Evolutionary conservation across 2,797 vertebrate species (phyloP).

Genomic region (Coilia nasus): DNA sequence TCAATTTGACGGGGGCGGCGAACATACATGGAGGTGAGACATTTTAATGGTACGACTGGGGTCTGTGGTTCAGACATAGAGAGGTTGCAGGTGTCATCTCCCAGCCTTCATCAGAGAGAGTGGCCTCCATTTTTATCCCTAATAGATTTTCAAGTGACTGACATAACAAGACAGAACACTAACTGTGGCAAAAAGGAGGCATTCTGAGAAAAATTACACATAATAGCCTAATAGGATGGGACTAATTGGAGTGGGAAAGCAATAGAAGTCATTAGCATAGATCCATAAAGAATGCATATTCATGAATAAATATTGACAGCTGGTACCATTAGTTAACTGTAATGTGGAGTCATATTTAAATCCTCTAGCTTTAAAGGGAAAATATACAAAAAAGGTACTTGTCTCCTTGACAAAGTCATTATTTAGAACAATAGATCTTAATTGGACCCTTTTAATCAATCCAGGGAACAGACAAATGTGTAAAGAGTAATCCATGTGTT

Average conservation of each 20-base stretch:
- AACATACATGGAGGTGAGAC: constrained; percentile 75
- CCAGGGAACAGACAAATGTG: neutral
- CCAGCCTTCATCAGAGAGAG: constrained; percentile 81
- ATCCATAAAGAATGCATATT: constrained; percentile 60
- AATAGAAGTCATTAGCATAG: constrained; percentile 51
- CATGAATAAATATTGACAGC: constrained; percentile 53
- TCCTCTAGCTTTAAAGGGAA: constrained; percentile 10
- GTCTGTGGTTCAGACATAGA: constrained; percentile 78
- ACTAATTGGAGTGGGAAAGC: constrained; percentile 55
- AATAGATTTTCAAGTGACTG: constrained; percentile 51
- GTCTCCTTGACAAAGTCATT: constrained; percentile 16
- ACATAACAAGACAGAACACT: constrained; percentile 21
- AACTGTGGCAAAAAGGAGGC: neutral
- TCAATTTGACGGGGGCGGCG: constrained; percentile 71
- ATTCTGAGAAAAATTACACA: constrained; percentile 26
- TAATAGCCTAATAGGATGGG: constrained; percentile 51
- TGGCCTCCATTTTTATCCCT: constrained; percentile 68
- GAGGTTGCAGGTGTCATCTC: constrained; percentile 83
- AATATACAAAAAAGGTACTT: neutral
- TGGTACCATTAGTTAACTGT: constrained; percentile 24
- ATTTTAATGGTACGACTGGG: constrained; percentile 84
- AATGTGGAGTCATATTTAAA: neutral
- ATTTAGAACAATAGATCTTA: constrained; percentile 9
- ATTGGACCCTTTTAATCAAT: neutral
- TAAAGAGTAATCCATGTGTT: neutral